These are phyloP conservation scores for Galagoides demidoff DNA, from an alignment of 2,797 vertebrate species.

Conservation along the genomic window DNA sequence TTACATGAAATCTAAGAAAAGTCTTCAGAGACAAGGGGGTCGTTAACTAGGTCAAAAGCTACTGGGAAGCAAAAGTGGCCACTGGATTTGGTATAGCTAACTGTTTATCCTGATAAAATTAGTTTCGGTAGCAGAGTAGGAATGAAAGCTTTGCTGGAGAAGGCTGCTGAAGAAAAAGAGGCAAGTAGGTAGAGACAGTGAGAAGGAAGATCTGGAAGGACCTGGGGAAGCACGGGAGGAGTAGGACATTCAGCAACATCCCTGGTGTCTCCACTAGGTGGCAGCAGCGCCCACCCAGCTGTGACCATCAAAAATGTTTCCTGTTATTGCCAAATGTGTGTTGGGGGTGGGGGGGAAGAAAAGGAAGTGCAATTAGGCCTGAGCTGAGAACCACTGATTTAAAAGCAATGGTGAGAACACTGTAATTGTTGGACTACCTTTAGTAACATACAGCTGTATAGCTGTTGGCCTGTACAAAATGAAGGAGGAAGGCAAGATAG, in stretches of 20 bases:
- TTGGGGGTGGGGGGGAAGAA: rapidly evolving
- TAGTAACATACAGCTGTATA: not conserved
- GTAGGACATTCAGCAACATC: not conserved
- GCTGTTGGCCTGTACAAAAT: not conserved
- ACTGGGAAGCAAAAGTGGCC: not conserved
- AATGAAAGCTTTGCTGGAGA: not conserved
- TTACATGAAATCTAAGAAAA: not conserved
- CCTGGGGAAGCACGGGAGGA: no score
- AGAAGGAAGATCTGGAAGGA: not conserved
- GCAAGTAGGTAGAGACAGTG: not conserved
- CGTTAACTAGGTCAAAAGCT: not conserved
- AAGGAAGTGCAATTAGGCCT: not conserved
- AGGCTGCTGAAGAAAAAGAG: not conserved
- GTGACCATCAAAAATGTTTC: not conserved
- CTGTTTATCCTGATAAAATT: not conserved
- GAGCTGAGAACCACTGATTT: not conserved
- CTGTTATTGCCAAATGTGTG: not conserved
- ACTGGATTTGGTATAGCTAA: not conserved
- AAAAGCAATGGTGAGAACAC: not conserved
- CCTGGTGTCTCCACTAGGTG: not conserved
- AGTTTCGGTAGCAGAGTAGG: not conserved
- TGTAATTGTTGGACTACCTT: not conserved
- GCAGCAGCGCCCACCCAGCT: not conserved
- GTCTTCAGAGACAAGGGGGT: not conserved
- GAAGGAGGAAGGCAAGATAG: not conserved